Evolutionary conservation across 2,113 vertebrate genomes (phyloP), one percentile per base, ranked within the genome.

Genomic region (Catharus fuscescens): DNA sequence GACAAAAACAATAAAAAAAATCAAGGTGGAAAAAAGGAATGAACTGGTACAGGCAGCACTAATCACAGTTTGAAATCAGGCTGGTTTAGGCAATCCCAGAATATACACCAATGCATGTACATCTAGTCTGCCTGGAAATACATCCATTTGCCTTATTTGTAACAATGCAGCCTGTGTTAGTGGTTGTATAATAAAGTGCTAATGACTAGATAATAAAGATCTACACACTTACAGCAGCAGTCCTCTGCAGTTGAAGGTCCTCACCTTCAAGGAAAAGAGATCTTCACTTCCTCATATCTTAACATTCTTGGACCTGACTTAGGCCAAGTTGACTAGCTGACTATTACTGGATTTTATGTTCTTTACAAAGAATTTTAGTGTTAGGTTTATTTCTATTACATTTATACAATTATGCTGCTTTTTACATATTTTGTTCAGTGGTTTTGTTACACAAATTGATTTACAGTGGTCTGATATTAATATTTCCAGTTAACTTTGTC

Each of bases 11-110:
- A 34, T 34, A 77, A 57, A 40, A 40, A 40, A 40, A 87, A 74
- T 52, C 20, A 52, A 88, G 24, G 42, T 16, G 8, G 40, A 47
- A 56, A 77, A 88, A 56, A 69, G 3, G 18, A 74, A 62, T 2
- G 2, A 84, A 69, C 15, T 0, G 0, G 6, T 52, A 14, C 16
- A 82, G 34, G 14, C 14, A 56, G 57, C 24, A 82, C 17, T 45
- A 48, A 61, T 7, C 6, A 42, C 45, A 83, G 28, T 26, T 12
- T 5, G 2, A 90, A 70, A 83, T 40, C n/a, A 76, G 53, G 28
- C 4, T 82, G n/a, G 18, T 53, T 92, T 61, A 67, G 17, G 44
- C 76, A 34, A 71, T 44, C 26, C n/a, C 28, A 56, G 44, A 69
- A 90, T 17, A 56, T 9, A 44, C 8, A 10, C 14, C 29, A 26